Evolutionary conservation across 2,888 invertebrate genomes (phyloP).

Genomic region (Ephialtes manifestator): DNA sequence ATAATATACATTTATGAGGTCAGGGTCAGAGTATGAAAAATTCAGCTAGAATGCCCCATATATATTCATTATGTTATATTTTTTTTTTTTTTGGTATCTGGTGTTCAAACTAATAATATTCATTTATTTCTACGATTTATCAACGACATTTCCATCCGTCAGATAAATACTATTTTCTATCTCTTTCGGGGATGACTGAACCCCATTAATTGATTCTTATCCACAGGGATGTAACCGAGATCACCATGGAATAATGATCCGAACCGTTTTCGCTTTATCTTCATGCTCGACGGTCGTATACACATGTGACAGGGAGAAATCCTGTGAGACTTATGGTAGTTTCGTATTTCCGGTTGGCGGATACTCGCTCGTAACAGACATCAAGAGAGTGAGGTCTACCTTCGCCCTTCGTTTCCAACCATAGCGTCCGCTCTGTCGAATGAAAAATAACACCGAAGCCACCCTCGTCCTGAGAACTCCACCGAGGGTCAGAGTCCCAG

Average conservation of each 20-base stretch:
- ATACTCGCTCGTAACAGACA: conserved; percentile 39
- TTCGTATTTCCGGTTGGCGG: conserved; percentile 48
- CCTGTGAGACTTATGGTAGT: conserved; percentile 24
- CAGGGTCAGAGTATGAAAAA: too few relatives aligned
- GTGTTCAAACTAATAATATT: too few relatives aligned
- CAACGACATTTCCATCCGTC: not conserved
- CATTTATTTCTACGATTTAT: not conserved
- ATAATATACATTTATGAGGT: too few relatives aligned
- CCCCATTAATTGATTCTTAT: conserved; percentile 4
- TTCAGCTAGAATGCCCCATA: too few relatives aligned
- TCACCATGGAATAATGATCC: conserved; percentile 15
- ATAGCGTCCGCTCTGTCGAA: conserved; percentile 23
- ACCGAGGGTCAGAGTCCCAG: conserved; percentile 15
- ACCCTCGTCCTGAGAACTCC: conserved; percentile 15
- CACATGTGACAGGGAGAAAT: not conserved
- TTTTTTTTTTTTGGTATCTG: too few relatives aligned
- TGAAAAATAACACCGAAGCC: conserved; percentile 49
- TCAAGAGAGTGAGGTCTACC: conserved; percentile 18
- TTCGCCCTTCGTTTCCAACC: conserved; percentile 35
- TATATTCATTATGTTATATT: too few relatives aligned
- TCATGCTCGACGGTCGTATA: not conserved
- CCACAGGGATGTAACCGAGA: not conserved
- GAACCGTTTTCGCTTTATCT: conserved; percentile 28
- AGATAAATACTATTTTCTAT: not conserved
- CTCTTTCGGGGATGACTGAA: not conserved